phyloP scores from a whole-genome alignment of 2,888 invertebrate genomes.

The Platynereis dumerilii region DNA sequence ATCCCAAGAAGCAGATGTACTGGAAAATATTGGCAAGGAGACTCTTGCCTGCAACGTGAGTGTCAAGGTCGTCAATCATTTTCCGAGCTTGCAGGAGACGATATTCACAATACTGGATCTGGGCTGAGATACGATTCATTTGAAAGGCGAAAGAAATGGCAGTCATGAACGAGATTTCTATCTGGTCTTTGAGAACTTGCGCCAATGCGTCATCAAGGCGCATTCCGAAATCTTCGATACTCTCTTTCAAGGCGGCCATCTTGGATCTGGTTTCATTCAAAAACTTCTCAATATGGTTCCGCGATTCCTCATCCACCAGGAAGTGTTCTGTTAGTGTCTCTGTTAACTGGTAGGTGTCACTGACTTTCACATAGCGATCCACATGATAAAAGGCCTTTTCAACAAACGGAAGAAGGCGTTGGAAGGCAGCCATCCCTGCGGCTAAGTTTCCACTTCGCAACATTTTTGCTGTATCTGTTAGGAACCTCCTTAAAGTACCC shows the following conservation, averaged over 20 bases:
- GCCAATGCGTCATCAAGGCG: constrained; percentile 16
- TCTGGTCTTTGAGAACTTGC: constrained; percentile 8
- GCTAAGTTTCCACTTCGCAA: constrained; percentile 23
- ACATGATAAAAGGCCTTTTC: constrained; percentile 23
- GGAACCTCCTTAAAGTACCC: constrained; percentile 24
- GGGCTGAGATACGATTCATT: constrained; percentile 30
- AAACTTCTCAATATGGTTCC: constrained; percentile 21
- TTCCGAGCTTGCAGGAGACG: constrained; percentile 17
- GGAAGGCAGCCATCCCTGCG: constrained; percentile 22
- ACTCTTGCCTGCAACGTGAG: constrained; percentile 25
- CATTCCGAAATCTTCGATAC: constrained; percentile 20
- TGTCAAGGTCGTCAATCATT: constrained; percentile 24
- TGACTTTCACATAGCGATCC: constrained; percentile 19
- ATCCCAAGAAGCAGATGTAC: constrained; percentile 17
- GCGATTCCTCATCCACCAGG: constrained; percentile 26
- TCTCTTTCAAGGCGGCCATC: constrained; percentile 14
- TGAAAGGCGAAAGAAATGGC: constrained; percentile 28
- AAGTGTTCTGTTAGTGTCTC: constrained; percentile 29
- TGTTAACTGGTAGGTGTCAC: constrained; percentile 28
- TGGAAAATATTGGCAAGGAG: constrained; percentile 22
- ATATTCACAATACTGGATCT: constrained; percentile 26
- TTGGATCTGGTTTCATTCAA: constrained; percentile 13
- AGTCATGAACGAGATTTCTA: neutral
- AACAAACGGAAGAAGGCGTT: constrained; percentile 24
- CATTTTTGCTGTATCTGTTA: constrained; percentile 15